These are phyloP conservation scores for Phyllotreta striolata DNA, from an alignment of 2,888 invertebrate genomes.

Conservation along the genomic window DNA sequence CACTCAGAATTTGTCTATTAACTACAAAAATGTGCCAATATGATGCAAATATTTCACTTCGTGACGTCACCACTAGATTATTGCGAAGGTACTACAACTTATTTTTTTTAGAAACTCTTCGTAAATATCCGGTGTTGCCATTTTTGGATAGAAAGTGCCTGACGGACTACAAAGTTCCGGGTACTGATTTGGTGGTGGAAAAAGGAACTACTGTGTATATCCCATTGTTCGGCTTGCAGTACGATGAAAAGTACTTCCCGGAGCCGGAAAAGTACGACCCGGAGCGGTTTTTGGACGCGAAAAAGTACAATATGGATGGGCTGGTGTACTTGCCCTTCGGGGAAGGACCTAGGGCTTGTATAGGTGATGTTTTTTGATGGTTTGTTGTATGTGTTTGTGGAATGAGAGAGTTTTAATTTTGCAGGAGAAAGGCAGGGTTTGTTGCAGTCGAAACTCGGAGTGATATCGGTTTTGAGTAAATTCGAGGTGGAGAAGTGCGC, in stretches of 20 bases:
- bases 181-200: conserved; percentile 39
- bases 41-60: background rate
- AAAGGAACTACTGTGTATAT: conserved; percentile 50
- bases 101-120: conserved; percentile 51
- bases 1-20: too few relatives aligned
- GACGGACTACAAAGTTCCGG: conserved; percentile 44
- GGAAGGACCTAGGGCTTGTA: conserved; percentile 55
- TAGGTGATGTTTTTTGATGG: conserved; percentile 46
- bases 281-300: conserved; percentile 44
- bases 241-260: conserved; percentile 52
- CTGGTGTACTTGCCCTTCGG: conserved; percentile 54
- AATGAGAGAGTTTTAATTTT: conserved; percentile 15
- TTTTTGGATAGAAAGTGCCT: conserved; percentile 41
- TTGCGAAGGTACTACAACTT: too few relatives aligned
- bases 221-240: conserved; percentile 52
- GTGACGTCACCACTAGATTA: background rate
- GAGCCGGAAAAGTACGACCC: conserved; percentile 50
- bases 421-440: conserved; percentile 47
- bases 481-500: conserved; percentile 42
- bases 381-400: too few relatives aligned
- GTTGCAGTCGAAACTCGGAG: conserved; percentile 41
- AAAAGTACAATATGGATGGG: conserved; percentile 26
- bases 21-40: too few relatives aligned
- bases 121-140: conserved; percentile 53
- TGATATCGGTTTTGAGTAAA: conserved; percentile 42